Conservation (phyloP, 2,113 vertebrate genomes). For the Parus major region DNA sequence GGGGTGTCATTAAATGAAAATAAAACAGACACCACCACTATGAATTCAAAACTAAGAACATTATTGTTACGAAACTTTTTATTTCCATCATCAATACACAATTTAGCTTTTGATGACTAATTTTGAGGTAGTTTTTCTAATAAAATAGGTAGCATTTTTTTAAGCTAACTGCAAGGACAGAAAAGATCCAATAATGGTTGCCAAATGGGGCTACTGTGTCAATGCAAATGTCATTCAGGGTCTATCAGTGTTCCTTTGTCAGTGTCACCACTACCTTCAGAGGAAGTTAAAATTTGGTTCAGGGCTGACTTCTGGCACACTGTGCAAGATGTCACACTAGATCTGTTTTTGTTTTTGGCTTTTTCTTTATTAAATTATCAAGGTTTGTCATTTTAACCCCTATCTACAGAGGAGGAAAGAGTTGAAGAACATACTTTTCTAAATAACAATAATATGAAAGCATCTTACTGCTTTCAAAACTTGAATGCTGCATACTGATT, state of each 20-base stretch:
- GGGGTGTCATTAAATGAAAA: background rate
- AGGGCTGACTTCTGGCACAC: slow-evolving; percentile 60
- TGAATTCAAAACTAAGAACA: background rate
- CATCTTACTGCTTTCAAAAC: slow-evolving; percentile 29
- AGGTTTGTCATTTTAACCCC: slow-evolving; percentile 25
- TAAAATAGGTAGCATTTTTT: slow-evolving; percentile 49
- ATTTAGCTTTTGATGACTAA: slow-evolving; percentile 26
- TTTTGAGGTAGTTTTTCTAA: slow-evolving; percentile 57
- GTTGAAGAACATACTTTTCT: background rate
- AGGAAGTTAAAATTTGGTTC: slow-evolving; percentile 63
- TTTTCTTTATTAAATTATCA: slow-evolving; percentile 23
- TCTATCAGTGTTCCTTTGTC: slow-evolving; percentile 47
- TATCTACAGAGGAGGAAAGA: background rate
- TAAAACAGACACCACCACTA: background rate
- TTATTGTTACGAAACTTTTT: background rate
- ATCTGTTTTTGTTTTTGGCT: background rate
- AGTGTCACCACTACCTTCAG: slow-evolving; percentile 60
- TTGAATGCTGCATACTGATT: background rate
- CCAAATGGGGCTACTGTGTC: slow-evolving; percentile 41
- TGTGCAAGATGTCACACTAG: slow-evolving; percentile 27
- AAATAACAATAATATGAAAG: slow-evolving; percentile 15
- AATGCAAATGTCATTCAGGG: slow-evolving; percentile 44
- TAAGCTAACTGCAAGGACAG: slow-evolving; percentile 50
- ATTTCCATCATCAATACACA: slow-evolving; percentile 27
- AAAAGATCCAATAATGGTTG: slow-evolving; percentile 70